A percentile compares a stretch with the other conserved stretches of the same genome.
Evolutionary conservation across 2,113 vertebrate species (phyloP).

Genomic region (pig (Sus scrofa)): T2T-Sscrofa CM000820.6:67903501-67904000

Average conservation of each 20-base stretch:
- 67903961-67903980: background rate
- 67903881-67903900: background rate
- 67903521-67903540: constrained; percentile 10
- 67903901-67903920: background rate
- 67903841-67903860: background rate
- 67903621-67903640: background rate
- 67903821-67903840: background rate
- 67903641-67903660: background rate
- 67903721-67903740: background rate
- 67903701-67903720: background rate
- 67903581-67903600: background rate
- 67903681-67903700: background rate
- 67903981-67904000: background rate
- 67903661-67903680: background rate
- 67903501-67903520: too few relatives aligned
- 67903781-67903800: background rate
- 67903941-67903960: constrained; percentile 1
- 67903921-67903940: background rate
- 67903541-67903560: constrained; percentile 5
- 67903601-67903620: background rate
- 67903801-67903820: background rate
- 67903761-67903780: background rate
- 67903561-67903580: background rate
- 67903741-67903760: background rate
- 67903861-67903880: background rate